Evolutionary conservation across 2,888 invertebrate species (phyloP), one percentile per base, ranked within the genome.

Genomic region (Luperina nickerlii): DNA sequence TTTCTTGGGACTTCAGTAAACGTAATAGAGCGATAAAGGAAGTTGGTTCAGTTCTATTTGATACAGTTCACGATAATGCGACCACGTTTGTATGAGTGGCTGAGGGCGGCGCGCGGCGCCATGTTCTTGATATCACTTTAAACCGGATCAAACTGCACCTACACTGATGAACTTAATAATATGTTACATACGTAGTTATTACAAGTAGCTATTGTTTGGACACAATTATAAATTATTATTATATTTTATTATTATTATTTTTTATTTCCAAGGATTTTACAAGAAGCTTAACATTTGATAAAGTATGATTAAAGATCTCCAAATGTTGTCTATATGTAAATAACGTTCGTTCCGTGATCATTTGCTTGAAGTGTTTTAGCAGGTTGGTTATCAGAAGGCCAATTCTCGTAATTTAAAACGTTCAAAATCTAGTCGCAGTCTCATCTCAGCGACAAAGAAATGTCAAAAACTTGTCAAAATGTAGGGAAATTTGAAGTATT

Each of bases 121-220:
- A 79, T 83, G 57, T 79, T 75, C 70, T 76, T 78, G 74, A 74
- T 87, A 85, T 78, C 32, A 72, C 60, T 74, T 54, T 48, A 62
- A 81, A 78, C 87, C 32, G 73, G 87, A 60, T 82, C n/a, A 74
- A 83, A 80, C 87, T 76, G 82, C 82, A 83, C 77, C 5, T 3
- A 11, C n/a, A 57, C 32, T 66, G 84, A 88, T 84, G 81, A 80
- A 48, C 0, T 38, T 13, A 48, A 74, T 74, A 75, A 78, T 84
- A 62, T 63, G 20, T 74, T 75, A 42, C 69, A 73, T 75, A 42
- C 76, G 81, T 78, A 65, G 68, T 66, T 48, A 57, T 51, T 15
- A 74, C 20, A 38, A 68, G 9, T 38, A 32, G 32, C 20, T 60
- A 65, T 65, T 71, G 63, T 51, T 78, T 77, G 75, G 27, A 76